Evolutionary conservation across 2,888 invertebrate species (phyloP).

Genomic region (Trachelus tabidus): DNA sequence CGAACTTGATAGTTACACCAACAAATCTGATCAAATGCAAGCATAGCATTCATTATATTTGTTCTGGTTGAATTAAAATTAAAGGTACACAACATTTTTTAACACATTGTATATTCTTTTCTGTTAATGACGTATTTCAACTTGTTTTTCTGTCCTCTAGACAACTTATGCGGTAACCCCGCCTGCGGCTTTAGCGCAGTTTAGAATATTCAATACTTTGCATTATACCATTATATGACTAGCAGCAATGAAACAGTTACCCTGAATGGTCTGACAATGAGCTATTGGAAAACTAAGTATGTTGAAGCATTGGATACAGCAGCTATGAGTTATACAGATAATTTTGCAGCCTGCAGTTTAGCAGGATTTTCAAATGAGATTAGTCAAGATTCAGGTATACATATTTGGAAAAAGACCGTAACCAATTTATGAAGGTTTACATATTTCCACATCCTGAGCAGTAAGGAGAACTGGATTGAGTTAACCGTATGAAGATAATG

Average conservation of each 20-base stretch:
- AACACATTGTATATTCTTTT: not conserved
- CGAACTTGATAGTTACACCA: slow-evolving; percentile 76
- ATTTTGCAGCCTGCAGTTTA: slow-evolving; percentile 32
- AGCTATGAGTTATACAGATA: slow-evolving; percentile 21
- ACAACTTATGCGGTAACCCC: slow-evolving; percentile 74
- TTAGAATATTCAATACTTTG: slow-evolving; percentile 76
- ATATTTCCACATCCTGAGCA: slow-evolving; percentile 33
- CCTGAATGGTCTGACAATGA: slow-evolving; percentile 30
- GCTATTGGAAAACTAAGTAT: slow-evolving; percentile 38
- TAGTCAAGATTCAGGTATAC: too few relatives aligned
- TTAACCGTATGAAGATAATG: slow-evolving; percentile 41
- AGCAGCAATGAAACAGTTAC: slow-evolving; percentile 26
- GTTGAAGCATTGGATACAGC: slow-evolving; percentile 12
- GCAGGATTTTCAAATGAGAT: too few relatives aligned
- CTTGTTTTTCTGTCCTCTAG: slow-evolving; percentile 53
- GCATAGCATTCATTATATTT: slow-evolving; percentile 87
- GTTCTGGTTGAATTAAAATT: slow-evolving; percentile 84
- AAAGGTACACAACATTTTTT: slow-evolving; percentile 69
- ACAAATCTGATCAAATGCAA: slow-evolving; percentile 96
- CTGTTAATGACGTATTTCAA: not conserved
- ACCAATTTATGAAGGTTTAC: not conserved
- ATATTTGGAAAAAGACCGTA: too few relatives aligned
- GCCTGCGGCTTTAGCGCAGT: slow-evolving; percentile 70
- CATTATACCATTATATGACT: slow-evolving; percentile 40
- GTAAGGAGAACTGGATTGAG: slow-evolving; percentile 12